Percentiles rank a stretch among this genome's conserved stretches.
Evolutionary conservation across 2,888 invertebrate genomes (phyloP).

Genomic region (Atrina japonica): DNA sequence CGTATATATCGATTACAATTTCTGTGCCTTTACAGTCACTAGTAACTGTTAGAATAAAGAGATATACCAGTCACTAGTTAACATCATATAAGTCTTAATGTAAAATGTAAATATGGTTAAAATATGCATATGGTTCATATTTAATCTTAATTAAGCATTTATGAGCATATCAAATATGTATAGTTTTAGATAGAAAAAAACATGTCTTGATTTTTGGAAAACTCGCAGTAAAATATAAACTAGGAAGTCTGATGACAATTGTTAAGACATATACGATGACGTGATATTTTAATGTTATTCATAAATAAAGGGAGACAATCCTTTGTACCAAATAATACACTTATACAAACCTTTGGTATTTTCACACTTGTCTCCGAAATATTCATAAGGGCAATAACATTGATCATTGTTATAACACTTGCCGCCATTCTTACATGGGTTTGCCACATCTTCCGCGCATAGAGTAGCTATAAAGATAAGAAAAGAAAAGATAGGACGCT

Average conservation of each 20-base stretch:
- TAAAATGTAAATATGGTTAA: too few relatives aligned
- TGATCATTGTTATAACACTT: conserved; percentile 8
- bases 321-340: background rate
- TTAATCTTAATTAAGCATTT: too few relatives aligned
- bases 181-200: background rate
- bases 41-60: background rate
- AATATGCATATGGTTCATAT: too few relatives aligned
- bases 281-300: too few relatives aligned
- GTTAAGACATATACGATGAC: too few relatives aligned
- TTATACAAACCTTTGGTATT: background rate
- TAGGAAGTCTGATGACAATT: too few relatives aligned
- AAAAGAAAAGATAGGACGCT: too few relatives aligned
- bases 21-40: conserved; percentile 5
- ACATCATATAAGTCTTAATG: too few relatives aligned
- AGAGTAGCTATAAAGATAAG: too few relatives aligned
- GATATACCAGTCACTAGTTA: background rate
- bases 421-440: conserved; percentile 9
- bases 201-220: too few relatives aligned
- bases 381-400: conserved; percentile 7
- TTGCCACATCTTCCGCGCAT: too few relatives aligned
- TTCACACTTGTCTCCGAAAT: conserved; percentile 13
- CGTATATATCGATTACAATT: background rate
- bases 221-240: too few relatives aligned
- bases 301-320: background rate
- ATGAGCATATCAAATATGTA: background rate